Evolutionary conservation across 2,888 invertebrate species (phyloP), one percentile per base, ranked within the genome.

Genomic region (Crepidodera aurea): DNA sequence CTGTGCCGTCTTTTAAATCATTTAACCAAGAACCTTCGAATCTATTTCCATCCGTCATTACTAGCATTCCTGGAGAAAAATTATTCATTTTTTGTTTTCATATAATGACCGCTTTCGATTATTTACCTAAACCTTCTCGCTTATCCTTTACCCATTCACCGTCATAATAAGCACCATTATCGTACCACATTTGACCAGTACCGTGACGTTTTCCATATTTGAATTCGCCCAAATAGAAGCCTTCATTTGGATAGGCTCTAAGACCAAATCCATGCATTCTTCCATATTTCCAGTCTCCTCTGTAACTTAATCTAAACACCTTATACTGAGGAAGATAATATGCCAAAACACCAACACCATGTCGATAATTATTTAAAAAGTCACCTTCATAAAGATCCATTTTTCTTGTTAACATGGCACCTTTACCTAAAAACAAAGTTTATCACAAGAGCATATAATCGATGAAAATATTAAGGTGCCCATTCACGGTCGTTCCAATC

Each of bases 21-120:
- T 80, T 71, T 27, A 79, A 72, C 84, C 88, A 90, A 60, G 84
- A 74, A 0, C 90, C 90, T 78, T 89, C 88, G 74, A 87, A 90
- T 48, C 88, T 82, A 71, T 88, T 86, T 1, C 86, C 86, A 72
- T 88, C 85, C 37, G 73, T 86, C 84, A 69, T 53, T 58, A 76
- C 76, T 62, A 68, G 73, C 73, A 74, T 73, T 51, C 70, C 75
- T 67, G 65, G 66, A 37, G 54, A 54, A 39, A 22, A n/a, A n/a
- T n/a, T n/a, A n/a, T n/a, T n/a, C n/a, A n/a, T n/a, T n/a, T n/a
- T n/a, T n/a, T n/a, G n/a, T n/a, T n/a, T n/a, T n/a, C n/a, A n/a
- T n/a, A n/a, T n/a, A n/a, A n/a, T n/a, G n/a, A n/a, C n/a, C n/a
- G n/a, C n/a, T n/a, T n/a, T n/a, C n/a, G n/a, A n/a, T n/a, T n/a